Evolutionary conservation across 2,888 invertebrate species (phyloP).

Genomic region (Piscicola geometra): DNA sequence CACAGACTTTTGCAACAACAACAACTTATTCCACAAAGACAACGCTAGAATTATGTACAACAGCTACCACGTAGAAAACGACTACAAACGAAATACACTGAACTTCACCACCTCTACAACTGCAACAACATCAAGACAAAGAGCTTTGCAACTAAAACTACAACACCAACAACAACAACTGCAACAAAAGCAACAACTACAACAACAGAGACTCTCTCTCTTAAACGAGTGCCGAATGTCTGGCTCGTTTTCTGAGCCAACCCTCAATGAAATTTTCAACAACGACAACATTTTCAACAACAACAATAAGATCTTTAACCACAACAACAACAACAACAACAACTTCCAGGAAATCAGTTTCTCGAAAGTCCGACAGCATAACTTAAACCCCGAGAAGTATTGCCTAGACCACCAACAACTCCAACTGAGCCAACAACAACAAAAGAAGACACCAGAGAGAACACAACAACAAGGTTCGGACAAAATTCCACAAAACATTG

Average conservation of each 20-base stretch:
- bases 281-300: too few relatives aligned
- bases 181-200: conserved; percentile 7
- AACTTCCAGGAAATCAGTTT: too few relatives aligned
- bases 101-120: neutral
- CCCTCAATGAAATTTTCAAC: conserved; percentile 1
- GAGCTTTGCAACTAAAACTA: neutral
- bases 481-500: neutral
- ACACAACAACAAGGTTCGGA: neutral
- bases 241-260: conserved; percentile 2
- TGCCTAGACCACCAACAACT: neutral
- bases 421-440: neutral
- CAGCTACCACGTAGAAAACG: neutral
- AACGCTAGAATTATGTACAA: neutral
- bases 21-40: neutral
- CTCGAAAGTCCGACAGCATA: neutral
- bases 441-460: too few relatives aligned
- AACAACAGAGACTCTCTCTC: conserved; percentile 4
- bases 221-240: conserved; percentile 6
- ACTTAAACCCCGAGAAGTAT: neutral
- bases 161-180: conserved; percentile 1
- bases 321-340: too few relatives aligned
- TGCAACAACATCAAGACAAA: neutral
- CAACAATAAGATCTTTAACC: too few relatives aligned
- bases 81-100: neutral
- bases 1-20: neutral